Base-by-base conservation (phyloP, 2,888 invertebrate genomes). In the Aphrophora alni region DNA sequence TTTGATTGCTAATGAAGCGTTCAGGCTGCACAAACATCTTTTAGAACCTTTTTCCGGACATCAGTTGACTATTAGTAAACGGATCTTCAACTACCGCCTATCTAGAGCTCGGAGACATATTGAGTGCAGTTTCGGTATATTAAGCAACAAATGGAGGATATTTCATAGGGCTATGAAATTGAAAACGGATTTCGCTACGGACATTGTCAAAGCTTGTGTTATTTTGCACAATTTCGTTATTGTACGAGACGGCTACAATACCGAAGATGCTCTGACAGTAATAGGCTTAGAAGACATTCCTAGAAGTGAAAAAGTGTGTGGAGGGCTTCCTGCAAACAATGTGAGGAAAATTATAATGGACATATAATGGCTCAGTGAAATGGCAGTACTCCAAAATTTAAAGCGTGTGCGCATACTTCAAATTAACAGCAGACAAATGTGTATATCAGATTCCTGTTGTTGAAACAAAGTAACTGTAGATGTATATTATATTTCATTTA, bases 121-220 rank as follows among this genome's bases (percentile, higher is more conserved):
- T 14, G 85, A 86, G 80, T 86, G 86, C 78, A 83, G 84, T 77
- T 86, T 87, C 80, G 85, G 85, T 14, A 86, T 87, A 81, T 82
- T 86, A 0, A 82, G 81, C 33, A 85, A 86, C 83, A 86, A 86
- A 81, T 86, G 85, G 85, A 78, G 85, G 51, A 85, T 86, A 38
- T 85, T 86, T 44, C 85, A 86, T 76, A 59, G 85, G n/a, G 75
- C 83, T 8, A 38, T 83, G 17, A 81, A 82, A 44, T 71, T 81
- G 33, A 17, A 81, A 24, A 80, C 83, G 26, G 84, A 85, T 75
- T 84, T 84, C 82, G 84, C 85, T 51, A 81, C 82, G n/a, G 33
- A 33, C 10, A 33, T 33, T 72, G 83, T 85, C 2, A 85, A 86
- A 77, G 84, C 85, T 38, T 85, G 85, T 85, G 84, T 83, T 75